These are phyloP conservation scores for Corella eumyota DNA, from an alignment of 23 tunicate species.

Conservation along the genomic window DNA sequence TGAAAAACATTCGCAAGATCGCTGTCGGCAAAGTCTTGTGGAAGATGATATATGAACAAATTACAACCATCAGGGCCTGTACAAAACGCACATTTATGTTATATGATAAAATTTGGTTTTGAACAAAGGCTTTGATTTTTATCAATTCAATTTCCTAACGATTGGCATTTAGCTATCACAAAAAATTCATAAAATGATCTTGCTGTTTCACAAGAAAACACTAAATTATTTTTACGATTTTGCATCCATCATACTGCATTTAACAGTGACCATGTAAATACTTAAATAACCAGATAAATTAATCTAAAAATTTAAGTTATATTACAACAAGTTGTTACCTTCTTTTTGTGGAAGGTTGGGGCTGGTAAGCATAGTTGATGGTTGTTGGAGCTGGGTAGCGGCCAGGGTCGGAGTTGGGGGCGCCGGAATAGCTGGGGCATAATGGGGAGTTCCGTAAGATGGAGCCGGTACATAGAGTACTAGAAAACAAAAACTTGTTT, in stretches of 20 bases:
- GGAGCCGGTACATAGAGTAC: constrained; percentile 79
- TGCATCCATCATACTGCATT: no score
- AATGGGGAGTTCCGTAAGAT: constrained; percentile 52
- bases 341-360: constrained; percentile 96
- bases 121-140: no score
- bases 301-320: no score
- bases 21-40: constrained; percentile 76
- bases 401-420: constrained; percentile 29
- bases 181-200: no score
- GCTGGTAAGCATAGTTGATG: constrained; percentile 13
- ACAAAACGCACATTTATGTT: neutral
- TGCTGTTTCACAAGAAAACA: no score
- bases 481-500: no score
- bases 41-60: constrained; percentile 87
- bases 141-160: no score
- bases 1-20: constrained; percentile 68
- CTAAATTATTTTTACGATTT: no score
- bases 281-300: no score
- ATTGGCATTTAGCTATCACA: no score
- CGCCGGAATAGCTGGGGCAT: constrained; percentile 53
- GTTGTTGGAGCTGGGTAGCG: constrained; percentile 45
- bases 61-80: constrained; percentile 97
- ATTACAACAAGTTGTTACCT: constrained; percentile 60
- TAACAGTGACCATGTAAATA: no score
- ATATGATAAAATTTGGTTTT: neutral